Evolutionary conservation across 2,797 vertebrate species (phyloP), one percentile per base, ranked within the genome.

Genomic region (Hirundo rustica): DNA sequence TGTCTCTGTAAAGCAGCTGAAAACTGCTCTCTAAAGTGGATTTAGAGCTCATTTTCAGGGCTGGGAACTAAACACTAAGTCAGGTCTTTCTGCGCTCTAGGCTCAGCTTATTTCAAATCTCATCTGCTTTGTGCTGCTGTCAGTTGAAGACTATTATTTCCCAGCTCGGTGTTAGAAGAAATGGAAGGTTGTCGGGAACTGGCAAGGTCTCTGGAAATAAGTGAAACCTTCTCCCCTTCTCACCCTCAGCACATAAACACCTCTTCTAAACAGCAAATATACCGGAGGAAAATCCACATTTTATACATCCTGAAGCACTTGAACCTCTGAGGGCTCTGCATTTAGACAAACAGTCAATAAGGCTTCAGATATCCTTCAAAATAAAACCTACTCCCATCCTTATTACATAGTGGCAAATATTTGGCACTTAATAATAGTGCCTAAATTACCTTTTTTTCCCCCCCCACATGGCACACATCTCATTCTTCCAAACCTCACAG

Each of bases 281-380:
- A 86, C 6, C 66, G 61, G 96, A 89, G 72, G 85, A 96, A 97
- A 96, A 91, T 70, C 91, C 89, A 16, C 89, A 85, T 95, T 97
- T 97, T 96, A 97, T 93, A 92, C 73, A 45, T 89, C 96, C 93
- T 94, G 95, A 96, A 98, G 70, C 91, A 81, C 95, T 94, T 65
- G 78, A 92, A 82, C 91, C 67, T 88, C 95, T 61, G 85, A 82
- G 80, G 79, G 80, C 88, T 94, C 80, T 95, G 40, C 85, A 92
- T 95, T 96, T 97, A 96, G 60, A 73, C 78, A 90, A 96, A 67
- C 60, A 42, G 61, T 16, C 5, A 5, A 71, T 7, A 45, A 10
- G 40, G 84, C 71, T 93, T 93, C 84, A 89, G 84, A 85, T 68
- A 73, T 13, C 71, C 64, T 95, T 85, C 81, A 89, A 95, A 95